phyloP scores from a whole-genome alignment of 2,797 vertebrate genomes.

The Bucorvus abyssinicus region DNA sequence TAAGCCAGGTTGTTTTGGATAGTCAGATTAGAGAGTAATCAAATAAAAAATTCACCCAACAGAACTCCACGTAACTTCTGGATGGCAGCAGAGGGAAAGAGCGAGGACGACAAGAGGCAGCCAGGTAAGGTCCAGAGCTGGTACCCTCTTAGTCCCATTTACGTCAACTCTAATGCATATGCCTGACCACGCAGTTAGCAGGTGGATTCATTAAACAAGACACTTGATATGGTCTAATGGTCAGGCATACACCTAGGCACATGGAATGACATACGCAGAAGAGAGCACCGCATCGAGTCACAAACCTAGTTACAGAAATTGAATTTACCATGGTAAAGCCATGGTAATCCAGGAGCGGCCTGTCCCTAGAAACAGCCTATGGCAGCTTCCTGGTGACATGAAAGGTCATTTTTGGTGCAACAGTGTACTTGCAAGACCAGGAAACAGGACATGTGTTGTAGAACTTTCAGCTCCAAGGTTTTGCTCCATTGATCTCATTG shows the following conservation, averaged over 20 bases:
- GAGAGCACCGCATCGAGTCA: neutral
- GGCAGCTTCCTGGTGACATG: neutral
- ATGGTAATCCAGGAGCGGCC: neutral
- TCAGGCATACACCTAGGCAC: neutral
- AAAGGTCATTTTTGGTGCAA: neutral
- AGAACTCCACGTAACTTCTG: neutral
- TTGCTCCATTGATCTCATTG: neutral
- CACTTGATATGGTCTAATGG: neutral
- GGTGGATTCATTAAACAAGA: neutral
- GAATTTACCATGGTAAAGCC: neutral
- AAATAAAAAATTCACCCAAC: neutral
- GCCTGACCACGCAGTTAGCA: neutral
- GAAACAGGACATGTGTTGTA: neutral
- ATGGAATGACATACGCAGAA: fast-evolving
- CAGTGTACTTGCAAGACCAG: neutral
- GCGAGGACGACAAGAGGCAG: neutral
- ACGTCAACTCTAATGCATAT: neutral
- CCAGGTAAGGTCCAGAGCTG: neutral
- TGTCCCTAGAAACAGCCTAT: neutral
- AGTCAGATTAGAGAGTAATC: neutral
- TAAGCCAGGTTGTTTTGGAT: neutral
- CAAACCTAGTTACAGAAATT: neutral
- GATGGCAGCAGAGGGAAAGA: neutral
- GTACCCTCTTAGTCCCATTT: neutral
- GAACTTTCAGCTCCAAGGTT: neutral